Evolutionary conservation across 2,888 invertebrate species (phyloP).

Genomic region (Cyaniris semiargus): DNA sequence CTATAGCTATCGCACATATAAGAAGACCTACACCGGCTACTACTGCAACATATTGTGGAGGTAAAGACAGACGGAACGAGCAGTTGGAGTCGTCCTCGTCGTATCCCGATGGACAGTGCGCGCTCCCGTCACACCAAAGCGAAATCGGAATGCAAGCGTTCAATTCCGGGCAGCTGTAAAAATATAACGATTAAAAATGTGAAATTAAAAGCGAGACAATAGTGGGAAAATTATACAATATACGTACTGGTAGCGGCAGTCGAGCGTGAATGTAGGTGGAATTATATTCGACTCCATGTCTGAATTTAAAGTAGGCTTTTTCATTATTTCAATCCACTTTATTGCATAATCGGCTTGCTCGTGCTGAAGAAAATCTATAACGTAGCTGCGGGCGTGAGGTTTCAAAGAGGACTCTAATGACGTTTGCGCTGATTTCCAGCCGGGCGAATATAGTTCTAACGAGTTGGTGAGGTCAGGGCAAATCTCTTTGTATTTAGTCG

Average conservation of each 20-base stretch:
- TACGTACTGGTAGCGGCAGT: conserved; percentile 85
- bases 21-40: conserved; percentile 83
- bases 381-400: conserved; percentile 84
- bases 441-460: conserved; percentile 87
- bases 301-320: conserved; percentile 78
- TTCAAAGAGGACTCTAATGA: conserved; percentile 70
- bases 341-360: conserved; percentile 87
- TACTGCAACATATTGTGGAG: conserved; percentile 83
- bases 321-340: conserved; percentile 89
- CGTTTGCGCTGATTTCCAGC: conserved; percentile 80
- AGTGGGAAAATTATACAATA: conserved; percentile 19
- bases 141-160: conserved; percentile 89
- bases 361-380: conserved; percentile 87
- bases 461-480: conserved; percentile 81
- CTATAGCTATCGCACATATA: conserved; percentile 79
- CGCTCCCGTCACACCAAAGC: conserved; percentile 89
- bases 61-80: conserved; percentile 84
- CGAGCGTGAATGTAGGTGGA: conserved; percentile 75
- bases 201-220: conserved; percentile 1
- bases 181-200: background rate
- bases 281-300: conserved; percentile 75
- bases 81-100: conserved; percentile 90
- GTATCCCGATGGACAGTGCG: conserved; percentile 90
- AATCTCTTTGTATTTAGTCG: conserved; percentile 82
- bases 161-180: conserved; percentile 87